Evolutionary conservation across 2,888 invertebrate genomes (phyloP).

Genomic region (Amaurobius ferox): DNA sequence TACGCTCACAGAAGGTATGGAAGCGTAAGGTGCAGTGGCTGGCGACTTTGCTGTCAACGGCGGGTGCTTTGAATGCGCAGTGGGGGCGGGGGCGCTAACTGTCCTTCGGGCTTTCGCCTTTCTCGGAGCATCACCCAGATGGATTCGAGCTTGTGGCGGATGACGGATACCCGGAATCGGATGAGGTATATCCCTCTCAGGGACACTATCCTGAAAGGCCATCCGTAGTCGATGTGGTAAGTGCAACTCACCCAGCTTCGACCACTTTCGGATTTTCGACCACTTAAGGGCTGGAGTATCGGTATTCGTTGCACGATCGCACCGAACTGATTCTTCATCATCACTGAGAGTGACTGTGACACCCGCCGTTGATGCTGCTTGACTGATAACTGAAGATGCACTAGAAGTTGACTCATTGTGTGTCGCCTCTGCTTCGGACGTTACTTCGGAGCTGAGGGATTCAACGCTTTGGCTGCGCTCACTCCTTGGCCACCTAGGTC

Average conservation of each 20-base stretch:
- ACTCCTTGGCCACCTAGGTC: slow-evolving; percentile 57
- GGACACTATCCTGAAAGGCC: slow-evolving; percentile 58
- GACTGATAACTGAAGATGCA: slow-evolving; percentile 44
- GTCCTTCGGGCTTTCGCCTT: slow-evolving; percentile 68
- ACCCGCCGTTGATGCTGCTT: slow-evolving; percentile 39
- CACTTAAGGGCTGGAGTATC: slow-evolving; percentile 70
- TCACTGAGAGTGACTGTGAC: slow-evolving; percentile 50
- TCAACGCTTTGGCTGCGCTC: slow-evolving; percentile 68
- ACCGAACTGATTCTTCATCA: slow-evolving; percentile 48
- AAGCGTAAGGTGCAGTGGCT: slow-evolving; percentile 56
- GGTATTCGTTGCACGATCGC: slow-evolving; percentile 69
- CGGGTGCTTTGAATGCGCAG: slow-evolving; percentile 49
- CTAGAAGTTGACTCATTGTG: slow-evolving; percentile 72
- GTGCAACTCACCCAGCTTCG: slow-evolving; percentile 59
- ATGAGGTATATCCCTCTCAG: slow-evolving; percentile 16
- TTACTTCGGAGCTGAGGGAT: slow-evolving; percentile 65
- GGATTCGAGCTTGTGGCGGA: slow-evolving; percentile 15
- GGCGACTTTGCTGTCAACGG: slow-evolving; percentile 35
- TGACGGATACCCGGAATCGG: slow-evolving; percentile 13
- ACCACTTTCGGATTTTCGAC: slow-evolving; percentile 59
- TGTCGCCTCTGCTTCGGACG: slow-evolving; percentile 62
- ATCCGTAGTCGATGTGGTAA: slow-evolving; percentile 59
- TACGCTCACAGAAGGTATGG: slow-evolving; percentile 68
- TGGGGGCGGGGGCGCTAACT: slow-evolving; percentile 70
- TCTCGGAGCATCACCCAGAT: slow-evolving; percentile 17